Evolutionary conservation across 2,888 invertebrate species (phyloP).

Genomic region (Ischnus inquisitorius): DNA sequence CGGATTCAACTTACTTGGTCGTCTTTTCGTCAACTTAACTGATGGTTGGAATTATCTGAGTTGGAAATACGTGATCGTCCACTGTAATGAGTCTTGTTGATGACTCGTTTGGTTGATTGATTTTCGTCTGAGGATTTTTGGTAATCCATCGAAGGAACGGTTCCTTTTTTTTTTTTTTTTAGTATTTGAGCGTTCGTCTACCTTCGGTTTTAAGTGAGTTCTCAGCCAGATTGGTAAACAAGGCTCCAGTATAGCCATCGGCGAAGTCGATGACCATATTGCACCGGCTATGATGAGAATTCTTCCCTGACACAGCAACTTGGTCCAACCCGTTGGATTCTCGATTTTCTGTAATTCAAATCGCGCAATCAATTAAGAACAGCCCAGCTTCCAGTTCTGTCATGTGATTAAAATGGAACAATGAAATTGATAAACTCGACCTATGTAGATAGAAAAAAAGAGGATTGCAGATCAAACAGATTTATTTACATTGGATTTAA

Average conservation of each 20-base stretch:
- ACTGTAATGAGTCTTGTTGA: too few relatives aligned
- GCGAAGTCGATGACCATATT: slow-evolving; percentile 92
- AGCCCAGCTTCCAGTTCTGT: too few relatives aligned
- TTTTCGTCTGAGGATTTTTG: not conserved
- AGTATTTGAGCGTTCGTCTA: slow-evolving; percentile 73
- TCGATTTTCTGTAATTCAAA: slow-evolving; percentile 65
- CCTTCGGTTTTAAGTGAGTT: slow-evolving; percentile 88
- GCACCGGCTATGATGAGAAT: slow-evolving; percentile 89
- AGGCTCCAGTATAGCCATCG: slow-evolving; percentile 94
- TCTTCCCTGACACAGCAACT: slow-evolving; percentile 88
- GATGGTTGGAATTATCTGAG: too few relatives aligned
- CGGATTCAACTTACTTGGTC: too few relatives aligned
- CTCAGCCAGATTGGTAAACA: slow-evolving; percentile 94
- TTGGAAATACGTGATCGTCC: too few relatives aligned
- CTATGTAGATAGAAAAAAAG: too few relatives aligned
- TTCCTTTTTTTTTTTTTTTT: not conserved
- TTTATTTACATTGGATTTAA: slow-evolving; percentile 67
- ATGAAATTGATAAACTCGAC: too few relatives aligned
- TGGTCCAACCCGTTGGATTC: slow-evolving; percentile 85
- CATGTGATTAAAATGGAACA: too few relatives aligned
- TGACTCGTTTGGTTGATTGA: not conserved
- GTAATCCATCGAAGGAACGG: not conserved
- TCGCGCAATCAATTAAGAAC: not conserved
- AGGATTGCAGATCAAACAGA: not conserved
- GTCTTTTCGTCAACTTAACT: too few relatives aligned